phyloP scores from a whole-genome alignment of 2,113 vertebrate species.

The Eudorcas thomsonii region DNA sequence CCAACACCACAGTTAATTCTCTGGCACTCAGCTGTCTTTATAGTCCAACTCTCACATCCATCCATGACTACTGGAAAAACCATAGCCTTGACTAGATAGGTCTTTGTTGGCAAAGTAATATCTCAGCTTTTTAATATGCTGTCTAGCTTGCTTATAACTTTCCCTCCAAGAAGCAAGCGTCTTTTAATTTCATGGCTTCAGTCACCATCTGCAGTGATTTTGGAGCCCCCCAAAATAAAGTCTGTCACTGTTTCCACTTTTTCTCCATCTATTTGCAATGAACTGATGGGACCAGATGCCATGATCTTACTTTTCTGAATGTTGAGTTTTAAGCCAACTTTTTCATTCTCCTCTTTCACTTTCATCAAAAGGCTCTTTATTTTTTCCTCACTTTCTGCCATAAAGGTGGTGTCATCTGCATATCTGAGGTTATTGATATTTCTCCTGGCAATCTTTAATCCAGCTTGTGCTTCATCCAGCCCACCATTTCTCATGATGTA shows the following conservation, averaged over 20 bases:
- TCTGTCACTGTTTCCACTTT: not conserved
- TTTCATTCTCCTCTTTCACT: not conserved
- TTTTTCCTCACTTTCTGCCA: not conserved
- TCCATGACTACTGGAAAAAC: not conserved
- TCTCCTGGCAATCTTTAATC: not conserved
- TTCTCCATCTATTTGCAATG: not conserved
- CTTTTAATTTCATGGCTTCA: not conserved
- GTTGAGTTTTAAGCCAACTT: not conserved
- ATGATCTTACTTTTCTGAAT: not conserved
- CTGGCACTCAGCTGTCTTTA: not conserved
- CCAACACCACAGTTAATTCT: not conserved
- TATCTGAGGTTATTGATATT: not conserved
- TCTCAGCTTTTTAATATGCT: not conserved
- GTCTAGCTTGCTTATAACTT: not conserved
- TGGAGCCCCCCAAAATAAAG: not conserved
- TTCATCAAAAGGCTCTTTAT: not conserved
- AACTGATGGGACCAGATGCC: not conserved
- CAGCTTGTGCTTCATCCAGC: not conserved
- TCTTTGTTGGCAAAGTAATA: not conserved
- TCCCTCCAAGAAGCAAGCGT: not conserved
- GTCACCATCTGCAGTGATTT: not conserved
- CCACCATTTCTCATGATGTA: not conserved
- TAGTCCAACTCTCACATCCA: not conserved
- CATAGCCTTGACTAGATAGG: not conserved
- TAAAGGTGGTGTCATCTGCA: not conserved